These are phyloP conservation scores for Silurus aristotelis DNA, from an alignment of 2,797 vertebrate genomes.

Conservation along the genomic window DNA sequence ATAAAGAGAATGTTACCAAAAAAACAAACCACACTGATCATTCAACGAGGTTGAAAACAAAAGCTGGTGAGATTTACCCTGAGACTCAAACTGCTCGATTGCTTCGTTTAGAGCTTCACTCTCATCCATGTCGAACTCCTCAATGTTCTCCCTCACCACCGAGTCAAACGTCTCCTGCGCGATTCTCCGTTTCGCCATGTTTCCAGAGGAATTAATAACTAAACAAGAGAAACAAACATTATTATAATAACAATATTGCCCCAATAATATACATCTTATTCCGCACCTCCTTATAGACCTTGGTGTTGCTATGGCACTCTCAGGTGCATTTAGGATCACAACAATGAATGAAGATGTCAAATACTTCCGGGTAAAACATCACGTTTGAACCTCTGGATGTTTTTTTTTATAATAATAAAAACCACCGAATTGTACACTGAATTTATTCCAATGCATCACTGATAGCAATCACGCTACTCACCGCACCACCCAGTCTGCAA, in stretches of 20 bases:
- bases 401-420: neutral
- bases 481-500: constrained; percentile 27
- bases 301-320: neutral
- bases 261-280: neutral
- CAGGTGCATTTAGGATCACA: neutral
- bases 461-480: constrained; percentile 24
- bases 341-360: constrained; percentile 13
- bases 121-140: constrained; percentile 88
- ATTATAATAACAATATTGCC: neutral
- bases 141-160: constrained; percentile 87
- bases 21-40: neutral
- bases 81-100: constrained; percentile 90
- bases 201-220: neutral
- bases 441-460: constrained; percentile 8
- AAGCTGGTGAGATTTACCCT: constrained; percentile 76
- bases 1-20: neutral
- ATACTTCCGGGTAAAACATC: neutral
- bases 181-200: constrained; percentile 85
- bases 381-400: neutral
- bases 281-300: neutral
- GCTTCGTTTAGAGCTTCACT: constrained; percentile 89
- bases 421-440: neutral
- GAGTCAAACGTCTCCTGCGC: constrained; percentile 93
- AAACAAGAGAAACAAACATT: neutral
- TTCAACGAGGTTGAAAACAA: neutral